These are phyloP conservation scores for Karalla daura DNA, from an alignment of 2,797 vertebrate species.

Conservation along the genomic window DNA sequence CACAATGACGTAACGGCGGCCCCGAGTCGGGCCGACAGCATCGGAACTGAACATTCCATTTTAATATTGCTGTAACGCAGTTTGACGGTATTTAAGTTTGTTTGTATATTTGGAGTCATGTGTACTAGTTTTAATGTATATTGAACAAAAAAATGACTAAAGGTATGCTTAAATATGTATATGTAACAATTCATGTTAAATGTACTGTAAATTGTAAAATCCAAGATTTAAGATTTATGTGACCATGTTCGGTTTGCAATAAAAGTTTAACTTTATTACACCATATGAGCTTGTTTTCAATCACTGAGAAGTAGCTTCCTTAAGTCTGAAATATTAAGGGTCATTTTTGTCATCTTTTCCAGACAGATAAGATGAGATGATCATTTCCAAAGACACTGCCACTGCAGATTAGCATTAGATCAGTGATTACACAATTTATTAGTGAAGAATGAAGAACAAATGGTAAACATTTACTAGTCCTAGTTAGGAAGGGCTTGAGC, in stretches of 20 bases:
- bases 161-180: constrained; percentile 87
- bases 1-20: constrained; percentile 74
- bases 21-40: constrained; percentile 80
- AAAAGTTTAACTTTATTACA: constrained; percentile 90
- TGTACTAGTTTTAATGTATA: constrained; percentile 97
- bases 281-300: constrained; percentile 8
- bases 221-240: constrained; percentile 86
- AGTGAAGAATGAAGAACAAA: constrained; percentile 3
- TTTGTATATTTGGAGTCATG: constrained; percentile 93
- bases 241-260: constrained; percentile 96
- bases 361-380: not conserved
- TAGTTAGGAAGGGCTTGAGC: constrained; percentile 12
- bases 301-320: not conserved
- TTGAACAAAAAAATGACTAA: constrained; percentile 88
- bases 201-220: constrained; percentile 97
- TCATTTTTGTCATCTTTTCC: not conserved
- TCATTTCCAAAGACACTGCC: no score
- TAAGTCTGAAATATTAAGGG: not conserved
- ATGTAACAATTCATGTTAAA: constrained; percentile 91
- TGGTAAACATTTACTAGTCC: constrained; percentile 20
- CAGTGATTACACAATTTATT: no score
- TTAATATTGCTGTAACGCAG: constrained; percentile 90
- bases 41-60: constrained; percentile 89
- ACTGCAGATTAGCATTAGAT: no score
- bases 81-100: constrained; percentile 93